These are phyloP conservation scores for Podarcis raffonei DNA, from an alignment of 2,113 vertebrate genomes.

Conservation along the genomic window DNA sequence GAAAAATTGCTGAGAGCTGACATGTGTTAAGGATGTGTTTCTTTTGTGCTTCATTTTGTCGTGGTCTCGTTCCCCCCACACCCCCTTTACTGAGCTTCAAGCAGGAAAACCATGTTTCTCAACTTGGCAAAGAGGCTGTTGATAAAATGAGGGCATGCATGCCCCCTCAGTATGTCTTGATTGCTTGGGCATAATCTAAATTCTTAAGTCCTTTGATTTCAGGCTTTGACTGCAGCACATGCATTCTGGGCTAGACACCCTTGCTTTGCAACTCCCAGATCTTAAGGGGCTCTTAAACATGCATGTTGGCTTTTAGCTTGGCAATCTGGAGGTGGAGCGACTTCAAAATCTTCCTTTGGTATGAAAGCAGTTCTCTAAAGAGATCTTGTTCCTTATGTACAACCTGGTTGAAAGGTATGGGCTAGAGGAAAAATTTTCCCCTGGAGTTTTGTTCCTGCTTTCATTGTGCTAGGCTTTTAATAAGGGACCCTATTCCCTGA, in stretches of 20 bases:
- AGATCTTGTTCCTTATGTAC: slow-evolving; percentile 37
- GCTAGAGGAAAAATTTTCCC: slow-evolving; percentile 36
- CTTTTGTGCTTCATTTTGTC: not conserved
- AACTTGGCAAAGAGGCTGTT: not conserved
- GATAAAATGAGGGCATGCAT: not conserved
- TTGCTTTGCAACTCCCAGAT: slow-evolving; percentile 7
- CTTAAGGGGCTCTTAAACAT: slow-evolving; percentile 8
- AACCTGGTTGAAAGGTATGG: slow-evolving; percentile 46
- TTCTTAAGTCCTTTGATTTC: not conserved
- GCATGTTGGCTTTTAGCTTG: slow-evolving; percentile 10
- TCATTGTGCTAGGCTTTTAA: slow-evolving; percentile 65
- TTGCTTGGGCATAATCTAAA: not conserved
- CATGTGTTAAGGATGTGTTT: not conserved
- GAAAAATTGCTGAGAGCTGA: not conserved
- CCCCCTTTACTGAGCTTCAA: rapidly evolving
- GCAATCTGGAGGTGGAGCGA: not conserved
- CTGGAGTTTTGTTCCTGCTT: slow-evolving; percentile 31
- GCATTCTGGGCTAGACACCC: slow-evolving; percentile 17
- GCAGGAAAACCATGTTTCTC: not conserved
- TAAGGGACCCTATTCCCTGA: slow-evolving; percentile 67
- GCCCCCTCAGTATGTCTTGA: not conserved
- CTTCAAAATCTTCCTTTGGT: slow-evolving; percentile 10
- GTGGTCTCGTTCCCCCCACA: not conserved
- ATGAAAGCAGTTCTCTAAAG: not conserved
- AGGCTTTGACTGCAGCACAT: slow-evolving; percentile 12